phyloP scores from a whole-genome alignment of 2,888 invertebrate genomes.

The Mythimna impura region DNA sequence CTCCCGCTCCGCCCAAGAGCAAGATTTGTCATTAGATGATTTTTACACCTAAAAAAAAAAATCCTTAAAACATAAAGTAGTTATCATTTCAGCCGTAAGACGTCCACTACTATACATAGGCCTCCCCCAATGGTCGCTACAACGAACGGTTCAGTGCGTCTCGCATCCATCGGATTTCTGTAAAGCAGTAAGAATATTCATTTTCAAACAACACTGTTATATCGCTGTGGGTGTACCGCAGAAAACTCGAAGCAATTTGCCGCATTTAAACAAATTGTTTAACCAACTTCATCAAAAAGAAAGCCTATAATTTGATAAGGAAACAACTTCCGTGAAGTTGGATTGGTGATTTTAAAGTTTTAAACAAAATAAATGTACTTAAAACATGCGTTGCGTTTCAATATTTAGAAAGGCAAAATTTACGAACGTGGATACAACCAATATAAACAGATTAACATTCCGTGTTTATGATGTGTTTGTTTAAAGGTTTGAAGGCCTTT shows the following conservation, averaged over 20 bases:
- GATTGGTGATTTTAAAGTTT: conserved; percentile 33
- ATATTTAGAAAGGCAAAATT: conserved; percentile 55
- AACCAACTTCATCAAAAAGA: conserved; percentile 49
- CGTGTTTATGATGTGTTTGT: conserved; percentile 23
- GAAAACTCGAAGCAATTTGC: conserved; percentile 52
- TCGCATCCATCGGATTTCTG: no score
- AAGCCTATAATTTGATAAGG: conserved; percentile 60
- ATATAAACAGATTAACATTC: conserved; percentile 46
- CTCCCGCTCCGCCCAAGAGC: no score
- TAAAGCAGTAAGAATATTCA: no score
- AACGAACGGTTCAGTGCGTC: no score
- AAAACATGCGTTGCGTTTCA: conserved; percentile 26
- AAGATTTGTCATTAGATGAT: no score
- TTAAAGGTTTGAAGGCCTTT: conserved; percentile 30
- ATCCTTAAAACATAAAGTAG: no score
- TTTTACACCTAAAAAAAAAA: no score
- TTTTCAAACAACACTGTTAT: conserved; percentile 34
- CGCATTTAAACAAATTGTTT: conserved; percentile 56
- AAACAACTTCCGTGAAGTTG: conserved; percentile 49
- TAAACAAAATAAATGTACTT: conserved; percentile 34
- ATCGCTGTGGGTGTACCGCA: conserved; percentile 35
- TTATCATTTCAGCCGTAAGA: no score
- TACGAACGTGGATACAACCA: conserved; percentile 32
- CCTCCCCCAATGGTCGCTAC: no score
- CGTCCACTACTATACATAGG: no score